Base-by-base conservation (phyloP, 2,797 vertebrate genomes). In the Hippoglossus hippoglossus region DNA sequence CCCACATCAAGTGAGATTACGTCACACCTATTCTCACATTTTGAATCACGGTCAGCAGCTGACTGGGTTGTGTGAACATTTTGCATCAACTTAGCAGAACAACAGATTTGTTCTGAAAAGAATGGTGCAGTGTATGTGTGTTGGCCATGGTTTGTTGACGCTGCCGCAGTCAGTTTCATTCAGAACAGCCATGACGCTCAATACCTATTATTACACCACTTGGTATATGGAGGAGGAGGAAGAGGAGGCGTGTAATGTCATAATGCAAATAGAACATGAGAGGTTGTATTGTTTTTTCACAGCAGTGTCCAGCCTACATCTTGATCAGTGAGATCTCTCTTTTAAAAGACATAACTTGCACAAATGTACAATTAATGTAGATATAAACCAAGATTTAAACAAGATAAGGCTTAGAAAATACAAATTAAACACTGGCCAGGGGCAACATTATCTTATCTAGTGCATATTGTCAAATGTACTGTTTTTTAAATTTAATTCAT, bases 11-110 rank as follows among this genome's bases (percentile, higher is more conserved):
- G 31, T 57, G 50, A 65, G 74, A 73, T 59, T 36, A 66, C 72
- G 53, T 73, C 58, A 57, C 59, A 77, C 34, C 63, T 80, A 21
- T 79, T 72, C 66, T 75, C 11, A 57, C 56, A 71, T 80, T 31
- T 65, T 47, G 41, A 67, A 62, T 78, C 51, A 63, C 59, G 26
- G 63, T 53, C 52, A 73, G 47, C 67, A 57, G 53, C 58, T 21
- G 18, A 5, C 19, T 51, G 25, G 18, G 18, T 47, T n/a, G 9
- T 54, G 31, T 63, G 39, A 52, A 57, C 0, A 25, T 4, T 54
- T 60, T 47, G 26, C 34, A 49, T 57, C 44, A 13, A 51, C 31
- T 49, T 24, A 77, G 53, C 46, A 57, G 9, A 52, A 6, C 39
- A 61, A 54, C 26, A 66, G 9, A 63, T 53, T 22, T 57, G 13